Evolutionary conservation across 2,113 vertebrate genomes (phyloP).

Genomic region (Pelecanoides urinatrix): DNA sequence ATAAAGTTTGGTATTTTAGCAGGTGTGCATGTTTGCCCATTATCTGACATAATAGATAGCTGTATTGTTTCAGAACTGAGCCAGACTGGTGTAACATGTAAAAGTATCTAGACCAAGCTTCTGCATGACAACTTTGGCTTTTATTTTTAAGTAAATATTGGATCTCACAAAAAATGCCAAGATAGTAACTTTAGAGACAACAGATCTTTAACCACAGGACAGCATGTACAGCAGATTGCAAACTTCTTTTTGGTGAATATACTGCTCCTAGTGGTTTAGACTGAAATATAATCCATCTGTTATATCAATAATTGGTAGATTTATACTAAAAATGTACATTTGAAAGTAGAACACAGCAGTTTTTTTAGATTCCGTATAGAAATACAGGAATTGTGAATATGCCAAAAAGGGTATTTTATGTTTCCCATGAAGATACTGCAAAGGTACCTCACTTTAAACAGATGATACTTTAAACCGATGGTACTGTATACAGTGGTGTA

Average conservation of each 20-base stretch:
- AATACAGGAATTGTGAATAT: background rate
- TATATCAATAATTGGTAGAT: background rate
- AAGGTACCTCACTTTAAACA: background rate
- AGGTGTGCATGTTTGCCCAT: background rate
- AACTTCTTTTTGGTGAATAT: background rate
- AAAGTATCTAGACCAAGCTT: background rate
- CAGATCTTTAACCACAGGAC: background rate
- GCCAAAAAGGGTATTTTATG: background rate
- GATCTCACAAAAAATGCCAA: background rate
- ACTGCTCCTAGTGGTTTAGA: background rate
- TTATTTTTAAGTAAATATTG: background rate
- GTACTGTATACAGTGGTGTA: background rate
- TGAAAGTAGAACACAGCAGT: background rate
- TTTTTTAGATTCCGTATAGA: background rate
- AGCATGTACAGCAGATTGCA: background rate
- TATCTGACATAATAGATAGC: background rate
- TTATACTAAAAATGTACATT: background rate
- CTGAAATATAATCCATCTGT: background rate
- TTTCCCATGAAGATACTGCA: background rate
- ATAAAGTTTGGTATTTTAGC: background rate
- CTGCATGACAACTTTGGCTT: background rate
- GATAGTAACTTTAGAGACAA: background rate
- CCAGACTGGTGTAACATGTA: background rate
- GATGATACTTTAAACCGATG: background rate
- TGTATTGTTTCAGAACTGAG: background rate